These are phyloP conservation scores for Eriocheir sinensis DNA, from an alignment of 1,140 invertebrate species.

Conservation along the genomic window DNA sequence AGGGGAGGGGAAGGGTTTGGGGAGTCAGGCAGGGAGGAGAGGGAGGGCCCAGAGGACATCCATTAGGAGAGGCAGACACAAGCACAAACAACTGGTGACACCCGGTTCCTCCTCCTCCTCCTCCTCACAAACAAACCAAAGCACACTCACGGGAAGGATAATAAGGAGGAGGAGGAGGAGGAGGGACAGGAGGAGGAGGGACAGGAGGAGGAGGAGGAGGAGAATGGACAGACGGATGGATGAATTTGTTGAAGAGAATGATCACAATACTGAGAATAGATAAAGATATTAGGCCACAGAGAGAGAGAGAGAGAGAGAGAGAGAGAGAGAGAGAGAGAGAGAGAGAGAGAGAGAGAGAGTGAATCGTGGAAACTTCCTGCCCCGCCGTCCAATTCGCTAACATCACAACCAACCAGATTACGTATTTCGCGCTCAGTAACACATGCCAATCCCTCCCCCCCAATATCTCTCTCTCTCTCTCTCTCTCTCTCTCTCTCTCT, in stretches of 20 bases:
- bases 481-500: constrained; percentile 22
- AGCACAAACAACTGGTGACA: background rate
- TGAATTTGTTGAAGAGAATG: background rate
- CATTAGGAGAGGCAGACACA: background rate
- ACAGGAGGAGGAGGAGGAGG: background rate
- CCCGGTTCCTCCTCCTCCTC: background rate
- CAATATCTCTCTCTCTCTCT: background rate
- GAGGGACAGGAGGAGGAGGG: background rate
- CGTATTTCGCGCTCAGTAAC: too few species aligned
- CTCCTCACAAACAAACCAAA: background rate
- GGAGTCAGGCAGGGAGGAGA: background rate
- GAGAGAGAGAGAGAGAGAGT: constrained; percentile 41
- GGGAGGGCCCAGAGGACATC: background rate
- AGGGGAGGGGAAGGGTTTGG: background rate
- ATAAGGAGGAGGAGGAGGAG: background rate
- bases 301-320: constrained; percentile 11
- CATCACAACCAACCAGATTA: background rate
- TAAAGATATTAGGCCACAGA: background rate
- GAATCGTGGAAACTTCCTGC: background rate
- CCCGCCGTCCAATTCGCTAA: background rate
- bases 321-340: constrained; percentile 47
- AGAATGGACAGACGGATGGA: background rate
- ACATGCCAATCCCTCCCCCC: background rate
- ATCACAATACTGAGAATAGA: background rate
- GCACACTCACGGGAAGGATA: background rate